phyloP scores from a whole-genome alignment of 2,888 invertebrate genomes.

The Lysandra coridon region DNA sequence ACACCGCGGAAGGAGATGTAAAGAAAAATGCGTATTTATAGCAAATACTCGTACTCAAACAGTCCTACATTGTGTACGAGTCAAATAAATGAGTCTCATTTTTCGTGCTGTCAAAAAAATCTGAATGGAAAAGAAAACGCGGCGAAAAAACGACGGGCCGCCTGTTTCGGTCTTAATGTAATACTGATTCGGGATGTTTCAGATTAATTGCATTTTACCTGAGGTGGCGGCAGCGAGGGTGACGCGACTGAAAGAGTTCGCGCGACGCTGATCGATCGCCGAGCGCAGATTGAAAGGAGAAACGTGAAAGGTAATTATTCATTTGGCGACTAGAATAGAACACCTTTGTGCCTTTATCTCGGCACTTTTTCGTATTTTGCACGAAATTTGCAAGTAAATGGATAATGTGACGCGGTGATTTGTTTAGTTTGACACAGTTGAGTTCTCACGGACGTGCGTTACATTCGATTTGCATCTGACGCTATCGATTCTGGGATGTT shows the following conservation, averaged over 20 bases:
- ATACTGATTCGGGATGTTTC: slow-evolving; percentile 80
- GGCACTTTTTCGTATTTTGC: slow-evolving; percentile 72
- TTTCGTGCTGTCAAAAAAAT: slow-evolving; percentile 81
- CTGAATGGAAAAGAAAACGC: slow-evolving; percentile 80
- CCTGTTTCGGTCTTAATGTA: slow-evolving; percentile 78
- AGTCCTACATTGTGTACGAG: slow-evolving; percentile 81
- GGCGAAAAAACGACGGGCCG: slow-evolving; percentile 74
- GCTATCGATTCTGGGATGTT: not conserved
- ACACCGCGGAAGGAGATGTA: slow-evolving; percentile 75
- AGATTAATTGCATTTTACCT: slow-evolving; percentile 80
- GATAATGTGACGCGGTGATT: slow-evolving; percentile 74
- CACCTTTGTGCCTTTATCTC: slow-evolving; percentile 80
- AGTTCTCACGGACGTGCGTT: slow-evolving; percentile 62
- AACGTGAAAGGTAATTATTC: slow-evolving; percentile 80
- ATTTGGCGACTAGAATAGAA: slow-evolving; percentile 80
- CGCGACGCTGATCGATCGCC: slow-evolving; percentile 77
- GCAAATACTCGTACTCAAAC: slow-evolving; percentile 82
- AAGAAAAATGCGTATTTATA: slow-evolving; percentile 81
- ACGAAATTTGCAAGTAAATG: slow-evolving; percentile 80
- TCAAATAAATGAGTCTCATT: slow-evolving; percentile 81
- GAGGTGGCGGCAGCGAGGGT: slow-evolving; percentile 71
- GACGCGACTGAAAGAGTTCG: slow-evolving; percentile 78
- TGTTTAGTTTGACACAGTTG: slow-evolving; percentile 65
- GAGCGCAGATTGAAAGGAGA: slow-evolving; percentile 78
- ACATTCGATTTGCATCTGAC: slow-evolving; percentile 27